phyloP scores from a whole-genome alignment of 2,113 vertebrate species.

The Pagrus major region DNA sequence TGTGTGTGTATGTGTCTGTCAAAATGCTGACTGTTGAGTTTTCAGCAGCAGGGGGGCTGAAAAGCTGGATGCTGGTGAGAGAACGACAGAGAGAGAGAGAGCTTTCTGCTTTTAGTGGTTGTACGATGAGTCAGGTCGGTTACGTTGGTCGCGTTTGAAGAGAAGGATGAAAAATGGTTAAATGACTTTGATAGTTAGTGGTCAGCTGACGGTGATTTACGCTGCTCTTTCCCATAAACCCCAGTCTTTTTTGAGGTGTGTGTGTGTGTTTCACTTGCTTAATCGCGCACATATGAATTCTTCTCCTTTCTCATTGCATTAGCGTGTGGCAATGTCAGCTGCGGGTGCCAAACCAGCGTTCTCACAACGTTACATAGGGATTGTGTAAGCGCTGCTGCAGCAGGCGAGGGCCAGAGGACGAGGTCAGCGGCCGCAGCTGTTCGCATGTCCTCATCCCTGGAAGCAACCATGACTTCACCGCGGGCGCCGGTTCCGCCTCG shows the following conservation, averaged over 20 bases:
- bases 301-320: conserved; percentile 24
- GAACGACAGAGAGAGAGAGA: neutral
- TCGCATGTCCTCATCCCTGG: conserved; percentile 64
- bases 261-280: conserved; percentile 2
- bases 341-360: conserved; percentile 51
- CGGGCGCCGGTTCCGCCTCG: conserved; percentile 45
- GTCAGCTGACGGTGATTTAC: conserved; percentile 43
- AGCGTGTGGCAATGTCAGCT: conserved; percentile 47
- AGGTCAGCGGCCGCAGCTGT: conserved; percentile 71
- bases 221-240: conserved; percentile 15
- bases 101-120: conserved; percentile 22
- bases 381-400: conserved; percentile 52
- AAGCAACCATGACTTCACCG: conserved; percentile 62
- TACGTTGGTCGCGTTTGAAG: conserved; percentile 28
- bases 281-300: conserved; percentile 24
- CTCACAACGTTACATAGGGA: conserved; percentile 35
- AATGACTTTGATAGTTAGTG: conserved; percentile 41
- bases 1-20: conserved; percentile 14
- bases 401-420: conserved; percentile 38
- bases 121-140: conserved; percentile 53
- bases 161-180: conserved; percentile 36
- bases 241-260: conserved; percentile 5
- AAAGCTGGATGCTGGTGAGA: neutral
- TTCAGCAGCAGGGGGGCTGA: conserved; percentile 29
- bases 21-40: conserved; percentile 52